Evolutionary conservation across 2,113 vertebrate species (phyloP).

Genomic region (Rhinolophus sinicus): DNA sequence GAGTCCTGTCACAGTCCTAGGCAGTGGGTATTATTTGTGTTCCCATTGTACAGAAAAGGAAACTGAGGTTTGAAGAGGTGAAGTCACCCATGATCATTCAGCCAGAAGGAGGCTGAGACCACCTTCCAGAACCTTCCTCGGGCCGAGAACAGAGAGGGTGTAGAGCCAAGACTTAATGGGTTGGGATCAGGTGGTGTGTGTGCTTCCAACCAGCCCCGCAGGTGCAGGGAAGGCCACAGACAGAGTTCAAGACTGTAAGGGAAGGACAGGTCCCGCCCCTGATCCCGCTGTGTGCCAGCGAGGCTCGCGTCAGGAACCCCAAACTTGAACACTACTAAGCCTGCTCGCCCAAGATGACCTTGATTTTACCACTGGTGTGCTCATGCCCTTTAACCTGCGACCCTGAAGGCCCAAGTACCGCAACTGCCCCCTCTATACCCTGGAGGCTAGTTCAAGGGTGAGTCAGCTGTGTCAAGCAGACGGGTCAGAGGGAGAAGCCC

Average conservation of each 20-base stretch:
- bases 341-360: background rate
- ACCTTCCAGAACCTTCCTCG: background rate
- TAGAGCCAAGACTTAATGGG: accelerated
- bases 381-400: background rate
- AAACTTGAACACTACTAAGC: background rate
- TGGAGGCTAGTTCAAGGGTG: background rate
- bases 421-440: background rate
- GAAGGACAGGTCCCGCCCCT: accelerated
- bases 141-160: background rate
- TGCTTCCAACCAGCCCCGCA: background rate
- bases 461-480: background rate
- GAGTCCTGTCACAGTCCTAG: background rate
- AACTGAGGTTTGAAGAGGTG: background rate
- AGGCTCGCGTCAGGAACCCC: background rate
- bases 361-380: background rate
- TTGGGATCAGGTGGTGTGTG: too few species aligned
- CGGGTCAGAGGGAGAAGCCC: background rate
- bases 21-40: background rate
- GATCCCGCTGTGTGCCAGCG: accelerated
- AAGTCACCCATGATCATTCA: background rate
- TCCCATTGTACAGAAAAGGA: background rate
- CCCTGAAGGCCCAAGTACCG: background rate
- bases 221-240: background rate
- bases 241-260: background rate
- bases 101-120: background rate